phyloP scores from a whole-genome alignment of 1,140 invertebrate genomes.

The Onthophagus taurus region DNA sequence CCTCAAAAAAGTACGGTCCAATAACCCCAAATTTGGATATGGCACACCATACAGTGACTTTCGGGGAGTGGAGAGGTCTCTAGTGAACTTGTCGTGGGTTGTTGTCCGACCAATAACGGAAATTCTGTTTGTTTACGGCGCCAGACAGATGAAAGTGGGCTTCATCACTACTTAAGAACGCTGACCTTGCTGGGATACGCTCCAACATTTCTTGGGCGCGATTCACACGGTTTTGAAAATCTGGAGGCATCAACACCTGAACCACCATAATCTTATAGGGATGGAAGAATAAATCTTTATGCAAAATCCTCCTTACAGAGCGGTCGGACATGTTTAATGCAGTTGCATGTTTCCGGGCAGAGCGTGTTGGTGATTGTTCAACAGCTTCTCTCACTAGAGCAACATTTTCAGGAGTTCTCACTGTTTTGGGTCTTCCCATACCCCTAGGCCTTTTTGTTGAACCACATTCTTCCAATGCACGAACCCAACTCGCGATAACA shows the following conservation, averaged over 20 bases:
- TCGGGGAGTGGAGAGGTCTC: slow-evolving; percentile 13
- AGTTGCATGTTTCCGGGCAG: slow-evolving; percentile 9
- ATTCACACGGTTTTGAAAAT: too few species aligned
- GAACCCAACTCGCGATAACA: slow-evolving; percentile 10
- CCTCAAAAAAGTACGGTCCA: slow-evolving; percentile 15
- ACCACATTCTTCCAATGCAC: slow-evolving; percentile 7
- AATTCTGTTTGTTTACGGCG: slow-evolving; percentile 16
- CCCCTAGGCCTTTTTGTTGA: slow-evolving; percentile 8
- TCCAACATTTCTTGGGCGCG: too few species aligned
- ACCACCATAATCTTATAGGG: slow-evolving; percentile 2
- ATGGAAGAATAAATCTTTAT: slow-evolving; percentile 6
- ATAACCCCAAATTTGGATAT: slow-evolving; percentile 11
- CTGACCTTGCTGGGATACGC: too few species aligned
- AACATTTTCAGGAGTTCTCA: slow-evolving; percentile 11
- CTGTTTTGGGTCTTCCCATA: slow-evolving; percentile 1
- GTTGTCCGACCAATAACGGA: slow-evolving; percentile 7
- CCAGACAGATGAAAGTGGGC: slow-evolving; percentile 14
- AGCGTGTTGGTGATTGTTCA: slow-evolving; percentile 2
- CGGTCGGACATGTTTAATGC: slow-evolving; percentile 2
- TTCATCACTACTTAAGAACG: too few species aligned
- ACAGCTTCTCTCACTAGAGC: slow-evolving; percentile 9
- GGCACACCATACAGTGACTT: slow-evolving; percentile 16
- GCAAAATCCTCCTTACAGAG: slow-evolving; percentile 11
- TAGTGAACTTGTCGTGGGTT: slow-evolving; percentile 16
- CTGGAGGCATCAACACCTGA: too few species aligned